Evolutionary conservation across 2,797 vertebrate species (phyloP), one percentile per base, ranked within the genome.

Genomic region (Crenichthys baileyi): DNA sequence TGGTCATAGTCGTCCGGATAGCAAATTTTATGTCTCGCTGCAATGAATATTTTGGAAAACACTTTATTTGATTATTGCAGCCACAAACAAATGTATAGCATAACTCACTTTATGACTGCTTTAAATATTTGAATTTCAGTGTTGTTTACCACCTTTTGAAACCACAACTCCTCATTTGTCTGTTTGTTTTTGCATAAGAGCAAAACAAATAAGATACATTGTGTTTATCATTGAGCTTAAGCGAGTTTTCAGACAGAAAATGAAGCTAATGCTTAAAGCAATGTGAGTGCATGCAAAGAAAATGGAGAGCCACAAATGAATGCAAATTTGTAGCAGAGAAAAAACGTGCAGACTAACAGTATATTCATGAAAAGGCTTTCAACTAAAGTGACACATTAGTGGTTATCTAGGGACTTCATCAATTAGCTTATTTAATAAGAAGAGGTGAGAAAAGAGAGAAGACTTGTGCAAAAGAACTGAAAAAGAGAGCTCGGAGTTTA

Each of bases 261-360:
- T 55, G 51, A 73, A 31, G 50, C 71, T 63, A 48, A 60, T 53
- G 70, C 55, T 26, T 24, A 6, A 31, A 13, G 18, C 22, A 51
- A 60, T 31, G 1, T 18, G 26, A 78, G 55, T 50, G 55, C 68
- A 29, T 1, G 50, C 26, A 56, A 58, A 48, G 16, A 60, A 29
- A 61, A 75, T 41, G 4, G 41, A 70, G 58, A 75, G 24, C 46
- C 39, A 73, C 61, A 79, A 70, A 58, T 39, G 13, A 41, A 75
- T 39, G 44, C 24, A 60, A 73, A 75, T 79, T 46, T 31, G 48
- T 5, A 39, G 58, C 8, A 12, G 61, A 15, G 12, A 8, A 39
- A 46, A 79, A 67, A 55, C 13, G 11, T 13, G 12, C 22, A 20
- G 36, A 46, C n/a, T n/a, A n/a, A n/a, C n/a, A n/a, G 9, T 51